Conservation (phyloP, 2,888 invertebrate genomes). For the Tipula helvola region DNA sequence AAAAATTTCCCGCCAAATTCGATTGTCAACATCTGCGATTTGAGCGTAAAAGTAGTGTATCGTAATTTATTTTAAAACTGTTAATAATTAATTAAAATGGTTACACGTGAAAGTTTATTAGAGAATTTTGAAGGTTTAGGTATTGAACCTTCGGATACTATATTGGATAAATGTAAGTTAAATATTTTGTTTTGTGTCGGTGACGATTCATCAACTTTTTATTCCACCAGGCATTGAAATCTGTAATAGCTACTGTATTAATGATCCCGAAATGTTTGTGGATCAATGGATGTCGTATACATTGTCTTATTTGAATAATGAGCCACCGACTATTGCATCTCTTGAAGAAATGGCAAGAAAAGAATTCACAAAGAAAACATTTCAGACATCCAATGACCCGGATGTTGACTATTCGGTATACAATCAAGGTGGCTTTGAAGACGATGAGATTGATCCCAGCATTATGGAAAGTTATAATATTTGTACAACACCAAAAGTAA, state of each 20-base stretch:
- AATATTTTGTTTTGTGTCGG: neutral
- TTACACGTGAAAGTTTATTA: conserved; percentile 19
- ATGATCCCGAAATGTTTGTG: conserved; percentile 55
- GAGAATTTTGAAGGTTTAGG: conserved; percentile 52
- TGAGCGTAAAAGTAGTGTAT: neutral
- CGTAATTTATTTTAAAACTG: neutral
- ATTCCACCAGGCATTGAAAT: conserved; percentile 43
- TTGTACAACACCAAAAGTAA: conserved; percentile 28
- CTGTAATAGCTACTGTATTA: conserved; percentile 48
- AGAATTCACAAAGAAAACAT: conserved; percentile 34
- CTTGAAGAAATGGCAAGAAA: conserved; percentile 51
- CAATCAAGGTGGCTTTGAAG: conserved; percentile 11
- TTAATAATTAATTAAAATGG: neutral
- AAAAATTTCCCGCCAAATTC: neutral
- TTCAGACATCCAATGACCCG: conserved; percentile 19
- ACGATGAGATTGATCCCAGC: conserved; percentile 20
- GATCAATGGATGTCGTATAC: conserved; percentile 71
- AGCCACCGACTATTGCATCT: conserved; percentile 45
- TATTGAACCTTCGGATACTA: conserved; percentile 40
- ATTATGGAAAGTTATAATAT: conserved; percentile 22
- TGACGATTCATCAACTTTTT: neutral
- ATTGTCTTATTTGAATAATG: conserved; percentile 48
- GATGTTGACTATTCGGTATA: conserved; percentile 10
- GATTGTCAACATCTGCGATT: neutral
- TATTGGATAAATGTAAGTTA: conserved; percentile 45